phyloP scores from a whole-genome alignment of 23 tunicate species.

The Trididemnum nubilum region DNA sequence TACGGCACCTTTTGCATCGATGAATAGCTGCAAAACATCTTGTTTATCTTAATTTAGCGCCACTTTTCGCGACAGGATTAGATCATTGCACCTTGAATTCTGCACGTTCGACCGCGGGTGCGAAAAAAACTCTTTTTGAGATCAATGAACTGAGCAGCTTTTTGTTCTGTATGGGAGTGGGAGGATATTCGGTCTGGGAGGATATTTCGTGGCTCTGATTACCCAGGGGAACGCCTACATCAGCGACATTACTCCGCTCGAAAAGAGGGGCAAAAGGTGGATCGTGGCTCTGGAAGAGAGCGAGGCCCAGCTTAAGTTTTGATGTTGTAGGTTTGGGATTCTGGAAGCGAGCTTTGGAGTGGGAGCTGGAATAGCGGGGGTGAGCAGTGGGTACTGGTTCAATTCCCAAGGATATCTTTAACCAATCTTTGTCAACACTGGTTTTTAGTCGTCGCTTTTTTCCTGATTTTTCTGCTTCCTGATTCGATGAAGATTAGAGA shows the following conservation, averaged over 20 bases:
- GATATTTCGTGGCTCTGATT: constrained; percentile 65
- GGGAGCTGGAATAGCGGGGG: constrained; percentile 80
- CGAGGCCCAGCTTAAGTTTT: too few relatives aligned
- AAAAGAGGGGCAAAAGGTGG: constrained; percentile 61
- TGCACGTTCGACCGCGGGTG: too few relatives aligned
- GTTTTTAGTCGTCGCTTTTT: constrained; percentile 8
- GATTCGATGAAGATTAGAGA: constrained; percentile 32
- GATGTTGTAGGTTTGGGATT: constrained; percentile 53
- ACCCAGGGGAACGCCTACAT: constrained; percentile 76
- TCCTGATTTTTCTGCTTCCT: constrained; percentile 51
- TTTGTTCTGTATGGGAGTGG: too few relatives aligned
- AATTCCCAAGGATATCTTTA: constrained; percentile 58
- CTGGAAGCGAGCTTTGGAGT: constrained; percentile 68
- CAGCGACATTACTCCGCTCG: constrained; percentile 67
- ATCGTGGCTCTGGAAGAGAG: too few relatives aligned
- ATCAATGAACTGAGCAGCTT: too few relatives aligned
- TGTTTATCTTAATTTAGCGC: too few relatives aligned
- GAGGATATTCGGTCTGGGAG: too few relatives aligned
- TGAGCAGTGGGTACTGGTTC: constrained; percentile 76
- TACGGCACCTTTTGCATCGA: too few relatives aligned
- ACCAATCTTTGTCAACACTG: constrained; percentile 44
- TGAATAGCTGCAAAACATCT: too few relatives aligned
- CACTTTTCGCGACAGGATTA: too few relatives aligned
- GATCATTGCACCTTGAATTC: too few relatives aligned
- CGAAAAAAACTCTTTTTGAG: too few relatives aligned